A percentile compares a stretch with the other conserved stretches of the same genome.
These are phyloP conservation scores for Orycteropus afer DNA, from an alignment of 2,113 vertebrate genomes.

Conservation along the genomic window DNA sequence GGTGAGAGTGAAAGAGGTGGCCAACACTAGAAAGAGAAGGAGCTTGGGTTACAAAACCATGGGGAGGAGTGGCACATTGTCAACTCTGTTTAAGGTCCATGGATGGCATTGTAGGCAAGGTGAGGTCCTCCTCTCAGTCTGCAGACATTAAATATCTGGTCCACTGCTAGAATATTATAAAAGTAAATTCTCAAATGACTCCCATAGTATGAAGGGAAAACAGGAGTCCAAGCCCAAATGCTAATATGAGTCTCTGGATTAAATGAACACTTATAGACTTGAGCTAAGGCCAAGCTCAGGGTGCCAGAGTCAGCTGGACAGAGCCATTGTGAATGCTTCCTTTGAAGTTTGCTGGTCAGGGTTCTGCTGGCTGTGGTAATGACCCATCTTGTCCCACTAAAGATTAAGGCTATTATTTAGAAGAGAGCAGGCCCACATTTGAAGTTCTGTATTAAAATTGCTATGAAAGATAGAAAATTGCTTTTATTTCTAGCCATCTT, in stretches of 20 bases:
- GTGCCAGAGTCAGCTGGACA: slow-evolving; percentile 39
- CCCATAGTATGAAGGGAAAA: slow-evolving; percentile 65
- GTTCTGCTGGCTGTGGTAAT: slow-evolving; percentile 37
- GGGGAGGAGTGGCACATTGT: neutral
- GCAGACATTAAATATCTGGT: slow-evolving; percentile 62
- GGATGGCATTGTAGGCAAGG: neutral
- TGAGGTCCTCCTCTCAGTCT: neutral
- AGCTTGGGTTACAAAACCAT: neutral
- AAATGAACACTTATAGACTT: slow-evolving; percentile 70
- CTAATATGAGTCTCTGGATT: slow-evolving; percentile 67
- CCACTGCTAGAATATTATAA: slow-evolving; percentile 36
- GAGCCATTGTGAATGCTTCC: slow-evolving; percentile 47
- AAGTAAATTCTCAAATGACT: slow-evolving; percentile 65
- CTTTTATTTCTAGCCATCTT: slow-evolving; percentile 49
- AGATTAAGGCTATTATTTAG: slow-evolving; percentile 66
- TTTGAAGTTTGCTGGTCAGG: slow-evolving; percentile 66
- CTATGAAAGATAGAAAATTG: slow-evolving; percentile 21
- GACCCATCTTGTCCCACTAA: neutral
- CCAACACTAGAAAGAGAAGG: neutral
- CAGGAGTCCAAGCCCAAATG: slow-evolving; percentile 42
- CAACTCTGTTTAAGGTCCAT: neutral
- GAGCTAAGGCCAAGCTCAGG: slow-evolving; percentile 69
- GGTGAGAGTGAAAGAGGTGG: neutral
- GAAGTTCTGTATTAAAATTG: slow-evolving; percentile 36
- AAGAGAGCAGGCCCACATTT: slow-evolving; percentile 29